Conservation (phyloP, 2,888 invertebrate species). For the Leucophenga montana region DNA sequence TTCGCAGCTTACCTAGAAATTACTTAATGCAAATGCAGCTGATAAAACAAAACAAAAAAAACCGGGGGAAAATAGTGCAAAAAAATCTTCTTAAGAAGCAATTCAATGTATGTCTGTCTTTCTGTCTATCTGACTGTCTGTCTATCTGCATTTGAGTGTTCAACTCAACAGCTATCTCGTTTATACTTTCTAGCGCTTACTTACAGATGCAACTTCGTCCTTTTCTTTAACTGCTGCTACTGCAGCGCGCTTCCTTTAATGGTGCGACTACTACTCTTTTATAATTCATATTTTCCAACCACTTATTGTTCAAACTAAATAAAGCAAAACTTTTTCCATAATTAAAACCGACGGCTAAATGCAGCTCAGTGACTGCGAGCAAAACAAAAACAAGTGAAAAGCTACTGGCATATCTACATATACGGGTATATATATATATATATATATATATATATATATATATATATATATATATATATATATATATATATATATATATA, state of each 20-base stretch:
- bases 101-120: not conserved
- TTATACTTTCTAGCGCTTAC: not conserved
- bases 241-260: not conserved
- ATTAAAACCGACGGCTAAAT: constrained; percentile 56
- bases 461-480: not conserved
- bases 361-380: constrained; percentile 22
- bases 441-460: not conserved
- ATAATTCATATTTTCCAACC: constrained; percentile 61
- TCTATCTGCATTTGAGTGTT: constrained; percentile 42
- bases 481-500: not conserved
- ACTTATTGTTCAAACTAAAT: constrained; percentile 62
- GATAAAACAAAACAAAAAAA: constrained; percentile 6
- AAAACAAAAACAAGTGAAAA: constrained; percentile 33
- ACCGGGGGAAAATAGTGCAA: not conserved
- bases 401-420: not conserved
- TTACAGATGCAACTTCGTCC: not conserved
- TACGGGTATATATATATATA: not conserved
- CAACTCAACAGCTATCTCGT: constrained; percentile 49
- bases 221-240: not conserved
- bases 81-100: constrained; percentile 1
- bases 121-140: constrained; percentile 9
- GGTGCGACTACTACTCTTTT: constrained; percentile 39
- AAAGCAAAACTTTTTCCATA: constrained; percentile 64
- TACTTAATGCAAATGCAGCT: constrained; percentile 16
- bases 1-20: not conserved